Percentiles rank a stretch among this genome's conserved stretches.
These are phyloP conservation scores for Silurus meridionalis DNA, from an alignment of 2,113 vertebrate genomes.

Conservation along the genomic window DNA sequence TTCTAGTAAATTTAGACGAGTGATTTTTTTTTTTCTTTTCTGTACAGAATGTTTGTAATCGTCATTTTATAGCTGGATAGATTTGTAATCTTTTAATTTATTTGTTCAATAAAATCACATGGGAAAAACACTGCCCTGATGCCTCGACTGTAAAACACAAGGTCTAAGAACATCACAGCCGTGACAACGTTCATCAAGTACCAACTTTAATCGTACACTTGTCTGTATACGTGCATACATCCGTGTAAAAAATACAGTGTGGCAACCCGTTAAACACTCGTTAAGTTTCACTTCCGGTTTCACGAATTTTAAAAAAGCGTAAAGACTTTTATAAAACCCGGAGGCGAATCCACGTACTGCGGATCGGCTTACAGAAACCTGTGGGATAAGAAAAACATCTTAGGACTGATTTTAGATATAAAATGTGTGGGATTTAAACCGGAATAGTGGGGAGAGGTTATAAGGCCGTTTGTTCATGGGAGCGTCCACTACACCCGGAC, in stretches of 20 bases:
- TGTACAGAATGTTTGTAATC: conserved; percentile 46
- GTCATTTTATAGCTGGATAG: conserved; percentile 50
- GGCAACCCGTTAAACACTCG: conserved; percentile 42
- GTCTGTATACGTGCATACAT: conserved; percentile 58
- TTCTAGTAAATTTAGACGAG: conserved; percentile 29
- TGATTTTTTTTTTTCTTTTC: conserved; percentile 34
- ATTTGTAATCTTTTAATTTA: conserved; percentile 65
- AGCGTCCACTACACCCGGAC: conserved; percentile 30
- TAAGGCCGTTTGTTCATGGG: conserved; percentile 29
- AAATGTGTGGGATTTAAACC: background rate
- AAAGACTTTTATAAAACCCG: conserved; percentile 24
- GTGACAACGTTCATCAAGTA: conserved; percentile 37
- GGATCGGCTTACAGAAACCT: conserved; percentile 23
- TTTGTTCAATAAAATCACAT: conserved; percentile 60
- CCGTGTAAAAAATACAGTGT: conserved; percentile 70
- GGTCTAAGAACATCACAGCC: background rate
- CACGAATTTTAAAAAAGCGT: conserved; percentile 36
- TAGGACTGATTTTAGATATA: conserved; percentile 26
- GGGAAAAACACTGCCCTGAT: background rate
- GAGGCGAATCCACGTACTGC: conserved; percentile 10
- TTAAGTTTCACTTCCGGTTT: conserved; percentile 41
- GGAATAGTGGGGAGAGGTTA: background rate
- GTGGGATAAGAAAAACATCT: conserved; percentile 43
- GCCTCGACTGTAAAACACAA: background rate
- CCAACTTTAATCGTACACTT: conserved; percentile 71